A percentile compares a stretch with the other conserved stretches of the same genome.
These are phyloP conservation scores for Recurvirostra avosetta DNA, from an alignment of 2,113 vertebrate genomes.

Conservation along the genomic window DNA sequence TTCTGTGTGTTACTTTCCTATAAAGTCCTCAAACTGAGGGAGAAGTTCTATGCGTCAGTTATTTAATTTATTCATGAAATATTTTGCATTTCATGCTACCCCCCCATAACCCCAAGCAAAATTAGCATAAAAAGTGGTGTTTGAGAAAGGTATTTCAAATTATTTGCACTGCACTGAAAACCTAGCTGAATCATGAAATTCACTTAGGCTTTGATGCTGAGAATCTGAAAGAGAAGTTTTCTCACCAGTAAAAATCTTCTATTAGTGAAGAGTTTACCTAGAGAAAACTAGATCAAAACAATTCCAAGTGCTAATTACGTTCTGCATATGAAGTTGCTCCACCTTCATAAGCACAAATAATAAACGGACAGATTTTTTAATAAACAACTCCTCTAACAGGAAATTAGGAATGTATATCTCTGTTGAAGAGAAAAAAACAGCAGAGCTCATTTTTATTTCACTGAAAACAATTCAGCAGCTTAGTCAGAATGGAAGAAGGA, in stretches of 20 bases:
- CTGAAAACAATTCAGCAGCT: neutral
- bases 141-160: slow-evolving; percentile 17
- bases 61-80: neutral
- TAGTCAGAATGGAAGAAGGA: neutral
- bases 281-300: slow-evolving; percentile 57
- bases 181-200: neutral
- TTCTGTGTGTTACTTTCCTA: neutral
- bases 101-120: neutral
- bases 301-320: slow-evolving; percentile 40
- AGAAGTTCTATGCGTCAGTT: neutral
- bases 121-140: neutral
- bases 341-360: slow-evolving; percentile 30
- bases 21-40: neutral
- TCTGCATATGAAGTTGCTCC: slow-evolving; percentile 10
- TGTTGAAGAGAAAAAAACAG: neutral
- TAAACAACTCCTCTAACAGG: neutral
- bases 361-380: neutral
- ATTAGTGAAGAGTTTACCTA: slow-evolving; percentile 39
- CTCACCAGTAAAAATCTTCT: slow-evolving; percentile 1
- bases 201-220: slow-evolving; percentile 14
- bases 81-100: neutral
- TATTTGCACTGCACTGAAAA: neutral
- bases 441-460: neutral
- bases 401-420: neutral
- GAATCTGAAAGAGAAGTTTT: neutral